These are phyloP conservation scores for Scolopax bukidnonensis DNA, from an alignment of 2,797 vertebrate genomes.

Conservation along the genomic window DNA sequence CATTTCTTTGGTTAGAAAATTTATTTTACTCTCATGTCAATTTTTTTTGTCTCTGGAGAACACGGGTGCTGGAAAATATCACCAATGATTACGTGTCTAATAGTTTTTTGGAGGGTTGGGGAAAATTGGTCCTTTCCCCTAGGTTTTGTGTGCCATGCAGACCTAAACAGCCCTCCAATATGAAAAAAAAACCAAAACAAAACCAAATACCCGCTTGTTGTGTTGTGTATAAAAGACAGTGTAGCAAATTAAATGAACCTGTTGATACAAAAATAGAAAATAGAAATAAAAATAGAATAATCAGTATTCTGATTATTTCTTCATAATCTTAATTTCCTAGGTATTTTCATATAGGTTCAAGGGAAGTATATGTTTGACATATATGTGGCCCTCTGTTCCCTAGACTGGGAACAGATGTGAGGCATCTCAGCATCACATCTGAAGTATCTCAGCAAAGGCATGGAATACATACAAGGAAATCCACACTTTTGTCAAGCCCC, in stretches of 20 bases:
- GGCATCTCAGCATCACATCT: too few relatives aligned
- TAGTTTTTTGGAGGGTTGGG: neutral
- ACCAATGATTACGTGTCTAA: neutral
- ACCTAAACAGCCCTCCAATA: neutral
- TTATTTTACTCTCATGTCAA: neutral
- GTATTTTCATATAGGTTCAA: neutral
- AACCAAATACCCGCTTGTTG: neutral
- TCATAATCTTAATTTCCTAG: neutral
- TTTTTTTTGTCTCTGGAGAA: neutral
- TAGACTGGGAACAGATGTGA: neutral
- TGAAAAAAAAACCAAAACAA: too few relatives aligned
- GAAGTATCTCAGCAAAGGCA: neutral
- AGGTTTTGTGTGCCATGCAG: neutral
- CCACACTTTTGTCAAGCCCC: accelerated
- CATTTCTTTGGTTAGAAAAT: neutral
- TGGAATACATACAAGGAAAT: neutral
- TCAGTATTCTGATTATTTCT: neutral
- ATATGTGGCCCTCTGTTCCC: neutral
- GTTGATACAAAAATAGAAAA: neutral
- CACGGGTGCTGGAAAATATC: neutral
- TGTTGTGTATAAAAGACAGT: neutral
- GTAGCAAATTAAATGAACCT: neutral
- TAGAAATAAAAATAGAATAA: neutral
- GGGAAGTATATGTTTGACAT: neutral
- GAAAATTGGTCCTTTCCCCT: neutral